phyloP scores from a whole-genome alignment of 2,113 vertebrate genomes.

The human region GRCh38 chr22:27253001-27253500 shows the following conservation, averaged over 20 bases:
- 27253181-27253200: too few species aligned
- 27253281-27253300: too few species aligned
- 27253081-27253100: background rate
- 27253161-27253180: background rate
- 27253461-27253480: slow-evolving; percentile 37
- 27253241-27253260: background rate
- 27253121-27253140: too few species aligned
- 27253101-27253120: background rate
- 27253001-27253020: background rate
- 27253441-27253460: background rate
- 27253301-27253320: too few species aligned
- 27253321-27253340: background rate
- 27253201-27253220: too few species aligned
- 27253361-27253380: background rate
- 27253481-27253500: slow-evolving; percentile 60
- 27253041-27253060: background rate
- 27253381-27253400: background rate
- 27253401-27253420: background rate
- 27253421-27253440: background rate
- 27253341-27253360: background rate
- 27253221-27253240: background rate
- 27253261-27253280: background rate
- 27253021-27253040: background rate
- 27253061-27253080: background rate
- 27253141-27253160: too few species aligned